Evolutionary conservation across 2,113 vertebrate genomes (phyloP), one percentile per base, ranked within the genome.

Genomic region (Semicossyphus pulcher): DNA sequence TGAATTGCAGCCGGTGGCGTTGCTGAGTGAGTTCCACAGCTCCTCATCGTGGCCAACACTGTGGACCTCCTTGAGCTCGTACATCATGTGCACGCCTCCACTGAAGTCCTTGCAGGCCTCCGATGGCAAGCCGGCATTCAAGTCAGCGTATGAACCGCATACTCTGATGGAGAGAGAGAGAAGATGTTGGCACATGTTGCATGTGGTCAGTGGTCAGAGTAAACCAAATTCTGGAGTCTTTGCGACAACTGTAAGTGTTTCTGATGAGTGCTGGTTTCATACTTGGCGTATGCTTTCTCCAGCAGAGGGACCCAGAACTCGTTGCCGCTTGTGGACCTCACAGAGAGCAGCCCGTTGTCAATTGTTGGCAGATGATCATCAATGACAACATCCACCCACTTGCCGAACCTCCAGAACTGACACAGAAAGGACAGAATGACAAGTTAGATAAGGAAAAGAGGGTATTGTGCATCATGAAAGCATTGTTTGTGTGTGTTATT

Each of bases 271-370:
- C 15, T 18, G 7, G 9, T 65, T 26, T 16, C 70, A 0, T 29
- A 89, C 91, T 92, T 93, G 44, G 91, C 91, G 1, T 92, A 93
- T 10, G 91, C 91, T 54, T 93, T 93, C 68, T 93, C 92, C 80
- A 93, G 47, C 57, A 93, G 81, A 62, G 92, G 83, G 37, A 39
- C 89, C 92, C 91, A 93, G 64, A 92, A 93, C 80, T 92, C 91
- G 1, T 81, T 81, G 18, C 75, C 60, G 15, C 32, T 26, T 8
- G 81, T 91, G 1, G 86, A 49, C 28, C 41, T 31, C 8, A 91
- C 90, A 3, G 26, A 92, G 49, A 93, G 52, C 6, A 92, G 36
- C 23, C 63, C 1, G 0, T 69, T 65, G 0, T 85, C 25, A 5
- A 58, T 34, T 0, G 26, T 64, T 1, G 92, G 92, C 62, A 93